Evolutionary conservation across 2,888 invertebrate genomes (phyloP).

Genomic region (Buathra laborator): DNA sequence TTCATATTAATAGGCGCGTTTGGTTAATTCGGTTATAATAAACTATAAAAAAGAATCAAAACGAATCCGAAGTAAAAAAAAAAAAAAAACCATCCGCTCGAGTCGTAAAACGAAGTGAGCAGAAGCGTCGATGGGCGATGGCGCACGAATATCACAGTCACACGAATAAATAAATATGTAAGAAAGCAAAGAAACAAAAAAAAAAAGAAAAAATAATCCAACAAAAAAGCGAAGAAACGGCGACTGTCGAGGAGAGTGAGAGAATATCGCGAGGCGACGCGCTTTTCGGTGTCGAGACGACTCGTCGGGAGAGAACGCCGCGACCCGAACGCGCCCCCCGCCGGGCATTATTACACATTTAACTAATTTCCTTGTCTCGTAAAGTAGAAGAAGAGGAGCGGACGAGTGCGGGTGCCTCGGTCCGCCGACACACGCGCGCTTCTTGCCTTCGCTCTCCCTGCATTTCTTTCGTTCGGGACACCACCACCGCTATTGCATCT

Average conservation of each 20-base stretch:
- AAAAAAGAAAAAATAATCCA: neutral
- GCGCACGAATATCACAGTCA: constrained; percentile 27
- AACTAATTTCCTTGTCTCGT: constrained; percentile 83
- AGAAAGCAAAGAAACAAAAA: constrained; percentile 31
- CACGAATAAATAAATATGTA: constrained; percentile 60
- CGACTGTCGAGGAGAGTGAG: constrained; percentile 47
- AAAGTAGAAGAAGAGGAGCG: constrained; percentile 77
- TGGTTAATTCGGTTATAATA: no score
- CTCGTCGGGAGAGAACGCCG: constrained; percentile 64
- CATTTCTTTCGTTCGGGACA: constrained; percentile 5
- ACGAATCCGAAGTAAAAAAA: constrained; percentile 21
- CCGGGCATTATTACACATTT: constrained; percentile 82
- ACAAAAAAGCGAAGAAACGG: constrained; percentile 34
- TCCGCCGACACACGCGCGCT: constrained; percentile 70
- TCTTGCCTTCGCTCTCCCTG: constrained; percentile 32
- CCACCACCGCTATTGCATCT: neutral
- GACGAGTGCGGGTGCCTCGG: constrained; percentile 52
- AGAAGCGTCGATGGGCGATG: constrained; percentile 43
- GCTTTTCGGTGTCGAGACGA: constrained; percentile 46
- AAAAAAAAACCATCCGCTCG: constrained; percentile 1
- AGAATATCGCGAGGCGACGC: constrained; percentile 42
- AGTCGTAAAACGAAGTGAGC: constrained; percentile 50
- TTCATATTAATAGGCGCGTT: no score
- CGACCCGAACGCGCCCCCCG: constrained; percentile 73
- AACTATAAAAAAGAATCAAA: neutral